Base-by-base conservation (phyloP, 2,888 invertebrate genomes). In the Brachyptera putata region DNA sequence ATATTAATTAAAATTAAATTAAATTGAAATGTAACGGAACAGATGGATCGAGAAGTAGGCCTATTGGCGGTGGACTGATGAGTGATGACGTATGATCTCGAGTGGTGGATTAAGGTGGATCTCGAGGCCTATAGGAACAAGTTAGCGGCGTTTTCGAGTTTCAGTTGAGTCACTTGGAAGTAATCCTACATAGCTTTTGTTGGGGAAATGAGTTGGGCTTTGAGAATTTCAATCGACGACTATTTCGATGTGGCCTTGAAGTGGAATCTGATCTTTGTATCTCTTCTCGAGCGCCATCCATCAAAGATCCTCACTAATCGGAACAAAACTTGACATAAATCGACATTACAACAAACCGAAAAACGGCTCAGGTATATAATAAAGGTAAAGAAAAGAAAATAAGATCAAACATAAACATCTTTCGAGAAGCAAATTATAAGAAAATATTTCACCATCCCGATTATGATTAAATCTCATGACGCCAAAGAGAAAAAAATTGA, bases 151-250 rank as follows among this genome's bases (percentile, higher is more conserved):
- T 30, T 30, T 30, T 7, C 7, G 11, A 11, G 30, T 43, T 43
- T 43, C 43, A 24, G 37, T 50, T 46, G 50, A 58, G 53, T 58
- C 58, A 53, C 50, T 58, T 58, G 58, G 53, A 58, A 58, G 25
- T 58, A 58, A 58, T 58, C 36, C 48, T 25, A 58, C 58, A 50
- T 58, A 39, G 26, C 48, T 50, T 50, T 58, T 58, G 50, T 50
- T 22, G 25, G 24, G 50, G 2, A 50, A 25, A 58, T 58, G 43
- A 43, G 43, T 18, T 43, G n/a, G 43, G 43, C 9, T 43, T 18
- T 39, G 39, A 14, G 14, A 34, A 34, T 34, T n/a, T 39, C 39
- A 14, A n/a, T 39, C 24, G 16, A 21, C 22, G 25, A 30, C 14
- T 25, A 21, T 26, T 7, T 34, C 14, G 18, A 2, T 43, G 5